Percentiles rank a stretch among this genome's conserved stretches.
Conservation (phyloP, 1,140 invertebrate species). For the Meloidogyne hapla region DNA sequence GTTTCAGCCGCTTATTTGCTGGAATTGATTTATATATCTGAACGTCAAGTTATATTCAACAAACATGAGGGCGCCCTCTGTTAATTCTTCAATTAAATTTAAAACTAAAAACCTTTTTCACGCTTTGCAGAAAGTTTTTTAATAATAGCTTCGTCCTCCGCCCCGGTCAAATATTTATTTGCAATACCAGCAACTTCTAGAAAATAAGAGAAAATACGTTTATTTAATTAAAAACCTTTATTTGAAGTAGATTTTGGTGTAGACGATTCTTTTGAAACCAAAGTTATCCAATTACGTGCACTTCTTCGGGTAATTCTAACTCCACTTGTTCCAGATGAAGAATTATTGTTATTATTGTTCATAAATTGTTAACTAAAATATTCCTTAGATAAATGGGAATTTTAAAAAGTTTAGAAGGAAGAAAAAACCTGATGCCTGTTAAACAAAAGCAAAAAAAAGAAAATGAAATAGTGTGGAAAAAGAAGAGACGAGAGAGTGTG, state of each 20-base stretch:
- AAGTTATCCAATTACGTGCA: conserved; percentile 22
- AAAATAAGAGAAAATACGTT: not conserved
- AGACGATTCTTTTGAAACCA: conserved; percentile 2
- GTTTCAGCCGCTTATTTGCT: too few relatives aligned
- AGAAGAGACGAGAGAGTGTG: too few relatives aligned
- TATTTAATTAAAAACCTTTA: conserved; percentile 4
- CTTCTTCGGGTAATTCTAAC: conserved; percentile 21
- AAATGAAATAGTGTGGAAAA: too few relatives aligned
- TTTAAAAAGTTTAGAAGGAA: too few relatives aligned
- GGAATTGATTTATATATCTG: too few relatives aligned
- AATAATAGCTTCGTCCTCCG: conserved; percentile 15
- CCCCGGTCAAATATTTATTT: conserved; percentile 9
- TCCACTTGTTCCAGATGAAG: conserved; percentile 21
- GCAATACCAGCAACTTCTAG: not conserved
- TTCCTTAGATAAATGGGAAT: too few relatives aligned
- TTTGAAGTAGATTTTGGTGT: not conserved
- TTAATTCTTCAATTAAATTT: not conserved
- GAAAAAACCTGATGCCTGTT: too few relatives aligned
- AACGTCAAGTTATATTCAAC: too few relatives aligned
- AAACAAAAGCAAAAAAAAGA: too few relatives aligned
- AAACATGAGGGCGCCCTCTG: too few relatives aligned
- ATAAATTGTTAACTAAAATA: too few relatives aligned
- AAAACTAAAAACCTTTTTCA: conserved; percentile 26
- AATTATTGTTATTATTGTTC: conserved; percentile 10
- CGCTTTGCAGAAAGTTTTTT: conserved; percentile 17